Conservation (phyloP, 1,140 invertebrate species). For the Bemisia tabaci region DNA sequence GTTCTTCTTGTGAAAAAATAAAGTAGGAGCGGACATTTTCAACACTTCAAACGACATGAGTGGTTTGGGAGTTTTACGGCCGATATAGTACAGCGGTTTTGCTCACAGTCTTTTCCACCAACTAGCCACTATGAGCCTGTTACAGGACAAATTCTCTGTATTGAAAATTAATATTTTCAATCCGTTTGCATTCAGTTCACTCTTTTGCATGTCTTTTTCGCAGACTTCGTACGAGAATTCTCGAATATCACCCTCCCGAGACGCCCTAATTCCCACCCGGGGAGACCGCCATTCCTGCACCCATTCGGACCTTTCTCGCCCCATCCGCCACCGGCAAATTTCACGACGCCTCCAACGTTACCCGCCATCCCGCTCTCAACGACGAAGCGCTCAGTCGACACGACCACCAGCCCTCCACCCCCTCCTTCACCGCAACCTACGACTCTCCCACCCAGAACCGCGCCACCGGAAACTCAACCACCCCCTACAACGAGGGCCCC, state of each 20-base stretch:
- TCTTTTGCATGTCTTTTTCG: not conserved
- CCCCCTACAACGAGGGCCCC: not conserved
- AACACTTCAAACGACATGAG: no score
- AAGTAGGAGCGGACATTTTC: no score
- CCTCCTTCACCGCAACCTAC: not conserved
- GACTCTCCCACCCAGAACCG: not conserved
- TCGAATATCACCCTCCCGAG: not conserved
- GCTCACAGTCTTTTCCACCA: no score
- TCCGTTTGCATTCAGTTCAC: not conserved
- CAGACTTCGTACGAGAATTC: not conserved
- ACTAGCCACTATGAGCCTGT: no score
- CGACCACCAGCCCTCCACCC: no score
- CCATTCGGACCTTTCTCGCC: not conserved
- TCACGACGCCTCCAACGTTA: not conserved
- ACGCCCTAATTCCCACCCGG: not conserved
- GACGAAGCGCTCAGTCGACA: not conserved
- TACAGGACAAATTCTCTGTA: no score
- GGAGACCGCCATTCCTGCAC: not conserved
- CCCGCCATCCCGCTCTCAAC: not conserved
- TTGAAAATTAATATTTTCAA: not conserved
- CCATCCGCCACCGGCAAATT: not conserved
- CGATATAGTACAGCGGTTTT: no score
- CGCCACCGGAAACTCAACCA: not conserved
- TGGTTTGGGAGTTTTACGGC: no score
- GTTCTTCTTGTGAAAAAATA: no score